Base-by-base conservation (phyloP, 2,888 invertebrate genomes). In the Tubulanus polymorphus region DNA sequence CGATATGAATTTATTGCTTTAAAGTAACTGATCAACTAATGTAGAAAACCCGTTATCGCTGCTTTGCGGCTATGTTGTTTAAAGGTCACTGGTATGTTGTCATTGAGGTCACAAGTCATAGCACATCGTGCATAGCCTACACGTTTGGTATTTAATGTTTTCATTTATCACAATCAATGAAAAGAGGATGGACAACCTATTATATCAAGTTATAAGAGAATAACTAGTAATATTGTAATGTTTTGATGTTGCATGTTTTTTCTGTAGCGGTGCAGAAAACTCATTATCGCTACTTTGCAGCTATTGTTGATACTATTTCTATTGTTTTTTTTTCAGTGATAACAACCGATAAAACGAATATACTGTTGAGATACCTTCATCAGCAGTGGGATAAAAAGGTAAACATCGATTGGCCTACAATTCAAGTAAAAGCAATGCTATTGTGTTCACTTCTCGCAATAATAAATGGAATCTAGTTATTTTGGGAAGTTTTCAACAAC, bases 281-380 rank as follows among this genome's bases (percentile, higher is more conserved):
- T 12, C 15, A 1, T 2, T n/a, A 41, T 10, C 10, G n/a, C 37
- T 50, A 18, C 3, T 15, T 1, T 2, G 28, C 20, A 29, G 12
- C 1, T 46, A 49, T 25, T 32, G 12, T 28, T 41, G 6, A 50
- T 20, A 29, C 10, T 54, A 29, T 60, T 27, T 20, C 54, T 56
- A 50, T 51, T 51, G 69, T 66, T 70, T 68, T 63, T 52, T 72
- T 85, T 87, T 61, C 83, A 89, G 91, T 93, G 69, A 95, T 95
- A 75, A 93, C 93, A 45, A 92, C 93, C 74, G 95, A 95, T 81
- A 94, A 93, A 81, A 91, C 93, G 48, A 93, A 93, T 76, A 93
- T 95, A 72, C 83, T 95, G 57, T 81, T 95, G 71, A 87, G 94
- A 81, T 95, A 93, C 80, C 84, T 95, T 63, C 93, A 94, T 71